Percentiles rank a stretch among this genome's conserved stretches.
Evolutionary conservation across 1,140 invertebrate genomes (phyloP).

Genomic region (Drosophila parvula): DNA sequence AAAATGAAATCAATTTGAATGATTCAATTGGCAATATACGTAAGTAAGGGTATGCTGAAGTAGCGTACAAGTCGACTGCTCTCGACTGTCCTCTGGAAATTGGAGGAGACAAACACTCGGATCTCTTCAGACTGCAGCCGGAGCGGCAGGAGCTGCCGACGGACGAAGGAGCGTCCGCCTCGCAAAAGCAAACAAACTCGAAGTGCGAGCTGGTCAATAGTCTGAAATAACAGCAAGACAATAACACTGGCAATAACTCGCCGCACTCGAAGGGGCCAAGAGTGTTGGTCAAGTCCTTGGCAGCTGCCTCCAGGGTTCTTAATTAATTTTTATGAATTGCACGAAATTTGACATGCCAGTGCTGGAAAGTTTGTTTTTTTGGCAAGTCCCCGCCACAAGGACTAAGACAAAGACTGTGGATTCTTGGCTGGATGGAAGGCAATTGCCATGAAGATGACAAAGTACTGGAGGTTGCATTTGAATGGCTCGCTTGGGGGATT

Average conservation of each 20-base stretch:
- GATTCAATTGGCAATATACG: neutral
- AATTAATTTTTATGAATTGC: constrained; percentile 83
- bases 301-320: constrained; percentile 61
- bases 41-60: constrained; percentile 26
- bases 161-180: constrained; percentile 5
- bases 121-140: constrained; percentile 17
- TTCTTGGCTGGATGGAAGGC: constrained; percentile 22
- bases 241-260: constrained; percentile 79
- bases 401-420: constrained; percentile 25
- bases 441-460: constrained; percentile 46
- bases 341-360: constrained; percentile 57
- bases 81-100: constrained; percentile 5
- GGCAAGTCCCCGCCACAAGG: constrained; percentile 50
- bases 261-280: constrained; percentile 31
- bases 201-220: constrained; percentile 79
- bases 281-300: constrained; percentile 68
- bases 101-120: constrained; percentile 30
- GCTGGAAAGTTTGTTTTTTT: constrained; percentile 48
- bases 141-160: neutral
- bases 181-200: constrained; percentile 64
- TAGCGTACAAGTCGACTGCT: constrained; percentile 35
- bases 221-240: constrained; percentile 80
- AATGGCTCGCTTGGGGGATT: constrained; percentile 14
- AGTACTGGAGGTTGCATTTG: constrained; percentile 40
- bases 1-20: neutral